Evolutionary conservation across 2,797 vertebrate genomes (phyloP).

Genomic region (Hyperoplus immaculatus): DNA sequence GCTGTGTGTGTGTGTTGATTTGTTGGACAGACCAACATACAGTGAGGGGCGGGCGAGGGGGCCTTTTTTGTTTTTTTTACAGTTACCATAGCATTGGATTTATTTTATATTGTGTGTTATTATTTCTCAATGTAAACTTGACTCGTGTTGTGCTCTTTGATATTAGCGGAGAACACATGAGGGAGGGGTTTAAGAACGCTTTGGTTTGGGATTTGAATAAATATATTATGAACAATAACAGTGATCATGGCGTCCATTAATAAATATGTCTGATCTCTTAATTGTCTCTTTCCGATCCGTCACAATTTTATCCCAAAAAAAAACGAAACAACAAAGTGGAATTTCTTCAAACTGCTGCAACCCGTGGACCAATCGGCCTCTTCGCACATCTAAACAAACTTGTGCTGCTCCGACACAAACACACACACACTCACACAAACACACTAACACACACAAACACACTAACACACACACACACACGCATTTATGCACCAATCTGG

Average conservation of each 20-base stretch:
- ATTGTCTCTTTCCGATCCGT: constrained; percentile 30
- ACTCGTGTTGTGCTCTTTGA: constrained; percentile 84
- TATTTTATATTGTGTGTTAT: constrained; percentile 1
- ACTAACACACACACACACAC: constrained; percentile 50
- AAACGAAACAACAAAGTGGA: constrained; percentile 44
- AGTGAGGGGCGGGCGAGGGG: constrained; percentile 35
- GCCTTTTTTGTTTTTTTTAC: constrained; percentile 18
- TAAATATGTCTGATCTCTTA: constrained; percentile 42
- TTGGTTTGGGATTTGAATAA: constrained; percentile 78
- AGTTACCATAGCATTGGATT: constrained; percentile 1
- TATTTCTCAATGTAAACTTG: constrained; percentile 70
- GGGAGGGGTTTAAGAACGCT: constrained; percentile 64
- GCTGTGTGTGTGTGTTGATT: constrained; percentile 23
- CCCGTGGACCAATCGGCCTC: constrained; percentile 49
- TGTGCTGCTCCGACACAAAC: constrained; percentile 60
- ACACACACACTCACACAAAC: constrained; percentile 42
- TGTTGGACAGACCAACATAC: constrained; percentile 55
- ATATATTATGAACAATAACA: constrained; percentile 50
- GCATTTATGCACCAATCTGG: constrained; percentile 50
- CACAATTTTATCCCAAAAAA: constrained; percentile 13
- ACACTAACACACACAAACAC: constrained; percentile 53
- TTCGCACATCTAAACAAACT: constrained; percentile 48
- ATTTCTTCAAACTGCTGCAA: constrained; percentile 53
- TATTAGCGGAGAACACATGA: constrained; percentile 64
- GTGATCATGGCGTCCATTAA: constrained; percentile 46